phyloP scores from a whole-genome alignment of 2,888 invertebrate species.

The Hirtodrosophila cameraria region DNA sequence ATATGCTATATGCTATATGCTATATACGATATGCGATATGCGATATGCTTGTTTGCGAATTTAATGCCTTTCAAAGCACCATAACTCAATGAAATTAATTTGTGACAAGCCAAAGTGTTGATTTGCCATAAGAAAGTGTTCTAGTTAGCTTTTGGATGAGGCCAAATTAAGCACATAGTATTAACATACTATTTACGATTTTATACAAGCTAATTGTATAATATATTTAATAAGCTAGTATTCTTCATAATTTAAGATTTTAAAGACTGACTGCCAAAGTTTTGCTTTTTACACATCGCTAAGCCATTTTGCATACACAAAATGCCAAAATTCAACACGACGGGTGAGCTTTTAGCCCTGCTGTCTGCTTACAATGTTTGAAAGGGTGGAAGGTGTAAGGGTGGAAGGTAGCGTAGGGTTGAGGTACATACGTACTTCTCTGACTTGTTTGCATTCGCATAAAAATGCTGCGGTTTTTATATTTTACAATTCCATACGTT shows the following conservation, averaged over 20 bases:
- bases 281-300: neutral
- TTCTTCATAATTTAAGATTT: too few species aligned
- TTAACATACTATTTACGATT: neutral
- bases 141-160: too few species aligned
- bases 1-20: slow-evolving; percentile 13
- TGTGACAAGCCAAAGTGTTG: slow-evolving; percentile 8
- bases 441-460: slow-evolving; percentile 53
- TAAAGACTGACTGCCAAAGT: neutral
- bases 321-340: slow-evolving; percentile 4
- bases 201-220: too few species aligned
- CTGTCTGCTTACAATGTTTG: slow-evolving; percentile 12
- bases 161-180: neutral
- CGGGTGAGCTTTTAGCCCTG: slow-evolving; percentile 19
- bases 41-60: slow-evolving; percentile 31
- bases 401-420: slow-evolving; percentile 16
- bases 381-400: slow-evolving; percentile 11
- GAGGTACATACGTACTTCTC: slow-evolving; percentile 29
- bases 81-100: slow-evolving; percentile 33
- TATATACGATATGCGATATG: slow-evolving; percentile 32
- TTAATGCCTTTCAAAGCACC: slow-evolving; percentile 35
- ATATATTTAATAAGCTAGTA: neutral
- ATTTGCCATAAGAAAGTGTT: neutral
- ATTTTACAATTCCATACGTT: slow-evolving; percentile 69
- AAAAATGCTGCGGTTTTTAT: slow-evolving; percentile 68
- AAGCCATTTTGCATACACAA: slow-evolving; percentile 20